These are phyloP conservation scores for Lasioglossum malachurum DNA, from an alignment of 2,888 invertebrate species.

Conservation along the genomic window DNA sequence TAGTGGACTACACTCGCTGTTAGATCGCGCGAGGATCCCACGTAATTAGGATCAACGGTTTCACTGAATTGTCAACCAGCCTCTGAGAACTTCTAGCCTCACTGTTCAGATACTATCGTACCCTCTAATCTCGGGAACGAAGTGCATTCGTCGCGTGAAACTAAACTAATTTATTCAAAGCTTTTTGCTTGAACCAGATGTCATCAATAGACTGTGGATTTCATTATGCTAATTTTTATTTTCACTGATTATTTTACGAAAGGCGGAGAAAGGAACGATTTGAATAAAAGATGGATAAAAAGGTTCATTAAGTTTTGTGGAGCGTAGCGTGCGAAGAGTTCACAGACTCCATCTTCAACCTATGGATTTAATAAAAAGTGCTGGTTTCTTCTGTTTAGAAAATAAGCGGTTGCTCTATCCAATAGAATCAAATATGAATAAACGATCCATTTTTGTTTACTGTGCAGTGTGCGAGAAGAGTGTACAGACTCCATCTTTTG, in stretches of 20 bases:
- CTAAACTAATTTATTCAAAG: background rate
- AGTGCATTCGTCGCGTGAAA: slow-evolving; percentile 10
- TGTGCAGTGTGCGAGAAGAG: background rate
- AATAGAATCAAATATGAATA: background rate
- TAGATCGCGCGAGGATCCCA: slow-evolving; percentile 9
- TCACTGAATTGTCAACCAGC: slow-evolving; percentile 44
- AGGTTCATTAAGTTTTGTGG: background rate
- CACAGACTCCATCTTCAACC: background rate
- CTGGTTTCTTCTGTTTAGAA: background rate
- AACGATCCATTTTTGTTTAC: background rate
- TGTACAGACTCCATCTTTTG: background rate
- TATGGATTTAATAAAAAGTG: background rate
- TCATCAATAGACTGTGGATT: background rate
- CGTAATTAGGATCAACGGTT: slow-evolving; percentile 51
- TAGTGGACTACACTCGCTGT: background rate
- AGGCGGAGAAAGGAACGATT: background rate
- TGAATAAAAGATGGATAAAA: background rate
- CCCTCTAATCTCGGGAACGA: slow-evolving; percentile 27
- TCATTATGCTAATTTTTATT: background rate
- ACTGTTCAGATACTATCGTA: background rate
- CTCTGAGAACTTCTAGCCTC: background rate
- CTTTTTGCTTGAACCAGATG: background rate
- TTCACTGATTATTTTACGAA: background rate
- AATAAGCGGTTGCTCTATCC: background rate
- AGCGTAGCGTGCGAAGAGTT: background rate